These are phyloP conservation scores for Chromobotia macracanthus DNA, from an alignment of 2,797 vertebrate genomes.

Conservation along the genomic window DNA sequence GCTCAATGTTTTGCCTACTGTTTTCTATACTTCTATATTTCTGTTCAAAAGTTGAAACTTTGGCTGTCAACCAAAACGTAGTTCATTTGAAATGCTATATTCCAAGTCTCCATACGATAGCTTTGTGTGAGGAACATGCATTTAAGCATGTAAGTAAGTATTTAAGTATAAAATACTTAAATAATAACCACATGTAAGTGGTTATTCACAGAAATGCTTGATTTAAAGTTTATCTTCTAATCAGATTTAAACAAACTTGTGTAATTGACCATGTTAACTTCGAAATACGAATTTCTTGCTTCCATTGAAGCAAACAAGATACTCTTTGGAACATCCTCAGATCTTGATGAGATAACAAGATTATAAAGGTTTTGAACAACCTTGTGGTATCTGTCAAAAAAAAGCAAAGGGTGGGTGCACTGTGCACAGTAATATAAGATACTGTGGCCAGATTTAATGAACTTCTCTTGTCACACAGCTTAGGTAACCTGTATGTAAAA, in stretches of 20 bases:
- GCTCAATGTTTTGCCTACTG: neutral
- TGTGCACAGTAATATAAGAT: neutral
- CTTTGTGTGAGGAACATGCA: neutral
- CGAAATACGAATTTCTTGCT: neutral
- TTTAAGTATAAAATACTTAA: too few species aligned
- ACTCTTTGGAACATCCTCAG: neutral
- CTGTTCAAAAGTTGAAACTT: too few species aligned
- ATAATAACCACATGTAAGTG: neutral
- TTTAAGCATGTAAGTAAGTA: too few species aligned
- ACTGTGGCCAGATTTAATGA: neutral
- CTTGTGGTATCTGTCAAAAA: neutral
- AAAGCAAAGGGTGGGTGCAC: too few species aligned
- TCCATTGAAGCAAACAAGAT: neutral
- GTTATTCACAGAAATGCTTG: neutral
- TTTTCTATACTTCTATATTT: neutral
- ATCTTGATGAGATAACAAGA: neutral
- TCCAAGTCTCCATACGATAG: neutral
- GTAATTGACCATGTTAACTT: too few species aligned
- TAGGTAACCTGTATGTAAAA: slow-evolving; percentile 7
- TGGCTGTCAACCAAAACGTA: too few species aligned
- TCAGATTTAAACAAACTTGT: too few species aligned
- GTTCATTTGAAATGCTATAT: too few species aligned
- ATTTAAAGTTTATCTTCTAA: neutral
- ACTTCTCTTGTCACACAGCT: neutral
- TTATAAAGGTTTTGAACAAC: neutral